These are phyloP conservation scores for Auanema freiburgensis DNA, from an alignment of 2,888 invertebrate species.

Conservation along the genomic window DNA sequence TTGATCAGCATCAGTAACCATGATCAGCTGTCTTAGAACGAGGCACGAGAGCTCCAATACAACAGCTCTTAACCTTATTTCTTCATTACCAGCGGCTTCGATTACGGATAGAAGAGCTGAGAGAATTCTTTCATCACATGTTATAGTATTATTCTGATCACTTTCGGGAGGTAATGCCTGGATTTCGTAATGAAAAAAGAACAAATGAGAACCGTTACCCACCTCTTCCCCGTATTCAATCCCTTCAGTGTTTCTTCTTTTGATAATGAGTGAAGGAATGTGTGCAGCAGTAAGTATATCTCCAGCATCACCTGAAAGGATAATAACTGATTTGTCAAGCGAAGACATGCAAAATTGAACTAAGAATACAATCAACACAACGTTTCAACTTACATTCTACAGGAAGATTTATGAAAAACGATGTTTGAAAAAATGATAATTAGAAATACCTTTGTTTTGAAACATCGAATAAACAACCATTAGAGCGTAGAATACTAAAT, in stretches of 20 bases:
- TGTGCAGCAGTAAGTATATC: slow-evolving; percentile 40
- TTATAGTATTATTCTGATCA: background rate
- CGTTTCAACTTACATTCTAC: no score
- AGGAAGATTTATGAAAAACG: no score
- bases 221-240: slow-evolving; percentile 20
- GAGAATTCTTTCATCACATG: slow-evolving; percentile 36
- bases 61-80: slow-evolving; percentile 84
- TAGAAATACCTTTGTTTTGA: slow-evolving; percentile 81
- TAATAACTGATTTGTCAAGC: background rate
- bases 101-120: slow-evolving; percentile 39
- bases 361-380: background rate
- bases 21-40: slow-evolving; percentile 75
- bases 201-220: background rate
- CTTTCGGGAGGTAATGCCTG: background rate
- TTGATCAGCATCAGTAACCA: slow-evolving; percentile 66
- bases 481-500: slow-evolving; percentile 84
- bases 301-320: slow-evolving; percentile 41
- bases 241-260: slow-evolving; percentile 18
- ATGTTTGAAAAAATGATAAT: background rate
- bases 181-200: background rate
- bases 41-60: slow-evolving; percentile 86
- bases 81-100: slow-evolving; percentile 64
- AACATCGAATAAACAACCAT: slow-evolving; percentile 90
- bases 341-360: background rate
- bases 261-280: slow-evolving; percentile 26